These are phyloP conservation scores for Molossus alvarezi DNA, from an alignment of 2,797 vertebrate genomes.

Conservation along the genomic window DNA sequence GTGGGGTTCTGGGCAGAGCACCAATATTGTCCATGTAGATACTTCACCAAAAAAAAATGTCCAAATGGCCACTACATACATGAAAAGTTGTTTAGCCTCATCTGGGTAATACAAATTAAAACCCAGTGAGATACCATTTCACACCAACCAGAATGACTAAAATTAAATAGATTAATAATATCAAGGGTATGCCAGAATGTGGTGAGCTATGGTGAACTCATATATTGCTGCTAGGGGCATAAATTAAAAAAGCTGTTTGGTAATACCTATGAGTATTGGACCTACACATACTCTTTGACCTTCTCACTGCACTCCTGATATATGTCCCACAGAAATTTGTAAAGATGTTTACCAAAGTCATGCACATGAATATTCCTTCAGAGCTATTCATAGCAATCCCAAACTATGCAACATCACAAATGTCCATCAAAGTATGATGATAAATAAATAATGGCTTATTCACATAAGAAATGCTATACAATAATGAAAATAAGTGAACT, in stretches of 20 bases:
- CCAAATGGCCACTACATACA: neutral
- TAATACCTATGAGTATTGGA: neutral
- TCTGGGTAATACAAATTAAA: conserved; percentile 27
- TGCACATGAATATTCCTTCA: neutral
- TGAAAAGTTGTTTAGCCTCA: neutral
- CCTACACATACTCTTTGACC: neutral
- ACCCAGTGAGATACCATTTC: neutral
- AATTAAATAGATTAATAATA: neutral
- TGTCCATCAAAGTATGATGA: neutral
- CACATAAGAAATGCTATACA: neutral
- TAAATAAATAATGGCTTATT: neutral
- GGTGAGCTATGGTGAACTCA: neutral
- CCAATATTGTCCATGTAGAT: neutral
- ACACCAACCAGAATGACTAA: neutral
- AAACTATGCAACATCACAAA: neutral
- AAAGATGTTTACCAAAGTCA: neutral
- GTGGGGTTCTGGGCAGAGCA: neutral
- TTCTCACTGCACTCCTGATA: neutral
- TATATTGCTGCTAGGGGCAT: neutral
- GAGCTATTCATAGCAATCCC: neutral
- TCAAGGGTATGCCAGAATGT: neutral
- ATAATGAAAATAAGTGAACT: neutral
- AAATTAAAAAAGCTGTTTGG: neutral
- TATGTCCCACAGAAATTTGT: neutral
- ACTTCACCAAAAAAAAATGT: neutral